Base-by-base conservation (phyloP, 2,888 invertebrate species). In the Limenitis camilla region DNA sequence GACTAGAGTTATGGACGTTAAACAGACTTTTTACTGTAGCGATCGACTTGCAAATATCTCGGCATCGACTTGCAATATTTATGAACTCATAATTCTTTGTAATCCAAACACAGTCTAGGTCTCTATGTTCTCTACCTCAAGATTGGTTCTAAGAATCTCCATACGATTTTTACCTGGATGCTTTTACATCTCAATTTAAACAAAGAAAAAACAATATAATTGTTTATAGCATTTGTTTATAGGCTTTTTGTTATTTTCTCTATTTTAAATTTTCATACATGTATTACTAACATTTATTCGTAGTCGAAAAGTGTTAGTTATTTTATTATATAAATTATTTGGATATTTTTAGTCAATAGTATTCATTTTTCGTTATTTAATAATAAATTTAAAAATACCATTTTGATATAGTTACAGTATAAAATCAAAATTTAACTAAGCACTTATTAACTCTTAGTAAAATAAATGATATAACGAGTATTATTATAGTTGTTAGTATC, bases 41-140 rank as follows among this genome's bases (percentile, higher is more conserved):
- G 31, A 31, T 28, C 11, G 6, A 30, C 33, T 40, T 40, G 8
- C 7, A 9, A 29, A 44, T 43, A 44, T 35, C 19, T 32, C 42
- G 8, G 9, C 6, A 40, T 27, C 31, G 31, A 8, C n/a, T 44
- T 27, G 44, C 39, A 36, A 40, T 41, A 38, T 49, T 46, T 27
- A 29, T 50, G 36, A 29, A 38, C 28, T 42, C 50, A 50, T 50
- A 42, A 50, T 50, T 54, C 39, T 33, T 9, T 42, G 39, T 46
- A 50, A 39, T 50, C 46, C 28, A 50, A 54, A 54, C 46, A 54
- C 27, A 30, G 39, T 42, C 42, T 42, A 46, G 42, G 30, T 50
- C 42, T 40, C 11, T 31, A 41, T 32, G 41, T 19, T 31, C 27
- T 19, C 19, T 19, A n/a, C 27, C 11, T 44, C 11, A 29, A 6